phyloP scores from a whole-genome alignment of 2,888 invertebrate genomes.

The Amiota minor region DNA sequence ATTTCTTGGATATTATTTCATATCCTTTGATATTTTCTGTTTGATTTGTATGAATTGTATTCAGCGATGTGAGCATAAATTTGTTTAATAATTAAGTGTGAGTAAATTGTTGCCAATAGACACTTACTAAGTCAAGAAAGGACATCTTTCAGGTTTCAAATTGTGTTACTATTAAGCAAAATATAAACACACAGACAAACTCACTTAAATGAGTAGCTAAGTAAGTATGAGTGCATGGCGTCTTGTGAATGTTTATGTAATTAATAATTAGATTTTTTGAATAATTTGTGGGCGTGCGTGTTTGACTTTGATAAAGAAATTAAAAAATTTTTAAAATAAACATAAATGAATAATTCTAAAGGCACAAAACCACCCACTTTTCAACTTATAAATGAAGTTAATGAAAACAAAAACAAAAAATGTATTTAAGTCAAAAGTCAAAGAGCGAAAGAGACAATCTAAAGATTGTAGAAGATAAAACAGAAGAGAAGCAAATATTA shows the following conservation, averaged over 20 bases:
- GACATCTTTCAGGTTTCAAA: constrained; percentile 50
- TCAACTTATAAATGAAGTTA: constrained; percentile 18
- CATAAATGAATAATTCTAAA: constrained; percentile 8
- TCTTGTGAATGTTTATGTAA: no score
- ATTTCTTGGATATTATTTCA: no score
- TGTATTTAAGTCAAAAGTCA: no score
- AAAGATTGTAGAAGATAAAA: neutral
- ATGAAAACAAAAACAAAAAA: constrained; percentile 21
- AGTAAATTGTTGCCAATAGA: constrained; percentile 17
- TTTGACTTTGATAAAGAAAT: neutral
- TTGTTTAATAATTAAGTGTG: constrained; percentile 64
- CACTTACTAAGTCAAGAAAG: neutral
- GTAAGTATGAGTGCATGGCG: no score
- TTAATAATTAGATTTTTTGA: constrained; percentile 38
- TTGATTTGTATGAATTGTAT: constrained; percentile 39
- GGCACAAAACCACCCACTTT: neutral
- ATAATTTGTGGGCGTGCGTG: constrained; percentile 7
- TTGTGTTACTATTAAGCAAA: constrained; percentile 63
- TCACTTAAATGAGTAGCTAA: no score
- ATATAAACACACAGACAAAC: constrained; percentile 29
- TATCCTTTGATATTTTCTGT: constrained; percentile 46
- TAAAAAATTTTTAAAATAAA: neutral
- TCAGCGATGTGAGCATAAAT: constrained; percentile 60
- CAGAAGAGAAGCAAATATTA: neutral
- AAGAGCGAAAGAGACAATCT: neutral